Evolutionary conservation across 2,888 invertebrate genomes (phyloP).

Genomic region (Coelinius sp.): DNA sequence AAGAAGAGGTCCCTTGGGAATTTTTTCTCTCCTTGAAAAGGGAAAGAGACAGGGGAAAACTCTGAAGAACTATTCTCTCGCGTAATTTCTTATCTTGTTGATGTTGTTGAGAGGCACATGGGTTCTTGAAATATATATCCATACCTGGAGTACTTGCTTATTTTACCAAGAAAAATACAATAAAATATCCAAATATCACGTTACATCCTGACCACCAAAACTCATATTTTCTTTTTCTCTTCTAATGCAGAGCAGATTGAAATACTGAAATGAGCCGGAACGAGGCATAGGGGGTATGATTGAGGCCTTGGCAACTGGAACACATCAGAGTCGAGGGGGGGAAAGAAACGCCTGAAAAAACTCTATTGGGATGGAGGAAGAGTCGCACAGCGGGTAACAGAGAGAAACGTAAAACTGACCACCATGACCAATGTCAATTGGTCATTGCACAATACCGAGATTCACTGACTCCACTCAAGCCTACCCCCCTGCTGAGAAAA

Average conservation of each 20-base stretch:
- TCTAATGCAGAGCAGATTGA: neutral
- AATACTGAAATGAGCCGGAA: neutral
- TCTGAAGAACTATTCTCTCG: conserved; percentile 48
- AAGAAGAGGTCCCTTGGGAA: conserved; percentile 26
- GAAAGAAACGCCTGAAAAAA: conserved; percentile 41
- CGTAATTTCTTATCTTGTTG: conserved; percentile 68
- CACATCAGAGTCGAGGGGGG: conserved; percentile 32
- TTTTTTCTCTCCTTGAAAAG: neutral
- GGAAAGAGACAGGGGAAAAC: neutral
- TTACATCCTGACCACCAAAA: neutral
- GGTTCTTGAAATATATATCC: conserved; percentile 55
- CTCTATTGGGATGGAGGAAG: conserved; percentile 34
- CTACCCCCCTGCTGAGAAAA: conserved; percentile 60
- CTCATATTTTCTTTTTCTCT: neutral
- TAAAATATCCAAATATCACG: neutral
- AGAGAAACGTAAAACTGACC: conserved; percentile 39
- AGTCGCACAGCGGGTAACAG: conserved; percentile 30
- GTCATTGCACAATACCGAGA: conserved; percentile 54
- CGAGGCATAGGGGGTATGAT: neutral
- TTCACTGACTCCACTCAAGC: conserved; percentile 40
- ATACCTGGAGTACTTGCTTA: neutral
- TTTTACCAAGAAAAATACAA: neutral
- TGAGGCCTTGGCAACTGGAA: neutral
- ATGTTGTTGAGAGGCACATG: conserved; percentile 57
- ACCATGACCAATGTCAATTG: conserved; percentile 49